Evolutionary conservation across 1,140 invertebrate genomes (phyloP), one percentile per base, ranked within the genome.

Genomic region (Caligus rogercresseyi): DNA sequence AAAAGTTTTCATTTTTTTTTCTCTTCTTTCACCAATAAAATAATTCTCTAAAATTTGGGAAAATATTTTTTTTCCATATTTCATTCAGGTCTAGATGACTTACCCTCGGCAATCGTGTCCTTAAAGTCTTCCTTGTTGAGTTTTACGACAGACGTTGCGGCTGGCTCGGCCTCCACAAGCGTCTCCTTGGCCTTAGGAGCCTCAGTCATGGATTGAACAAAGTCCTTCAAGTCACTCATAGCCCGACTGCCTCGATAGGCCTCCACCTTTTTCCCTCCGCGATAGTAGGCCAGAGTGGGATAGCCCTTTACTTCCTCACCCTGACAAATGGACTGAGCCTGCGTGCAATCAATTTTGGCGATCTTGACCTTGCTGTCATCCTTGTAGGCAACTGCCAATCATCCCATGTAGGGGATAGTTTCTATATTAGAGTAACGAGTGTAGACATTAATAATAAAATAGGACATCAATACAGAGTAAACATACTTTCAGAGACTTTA

Each of bases 321-420:
- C 25, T 63, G 52, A 25, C 61, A 63, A 25, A 63, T 24, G 16
- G 15, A 18, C 25, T 63, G 61, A 24, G 80, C 74, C n/a, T 77
- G 61, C 0, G 81, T 83, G 70, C 84, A 86, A 69, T 86, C 83
- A 7, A 86, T 78, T 72, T 84, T 81, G 2, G 78, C 78, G 63
- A 86, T 83, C 63, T 80, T 75, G 23, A 84, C 74, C 61, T 75
- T 25, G 18, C 63, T 64, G 20, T 76, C 74, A 1, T 68, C 69
- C 15, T 77, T 69, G 68, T 81, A 80, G 65, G 83, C 83, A 15
- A 77, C 78, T 0, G 79, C 83, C 7, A 86, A 69, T 83, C 78
- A 63, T 84, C 79, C 81, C 83, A 86, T 24, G 79, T 82, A 1
- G 82, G 79, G 7, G 82, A 80, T 61, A 85, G 68, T 64, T 80